A percentile compares a stretch with the other conserved stretches of the same genome.
Evolutionary conservation across 2,888 invertebrate species (phyloP).

Genomic region (Allacma fusca): DNA sequence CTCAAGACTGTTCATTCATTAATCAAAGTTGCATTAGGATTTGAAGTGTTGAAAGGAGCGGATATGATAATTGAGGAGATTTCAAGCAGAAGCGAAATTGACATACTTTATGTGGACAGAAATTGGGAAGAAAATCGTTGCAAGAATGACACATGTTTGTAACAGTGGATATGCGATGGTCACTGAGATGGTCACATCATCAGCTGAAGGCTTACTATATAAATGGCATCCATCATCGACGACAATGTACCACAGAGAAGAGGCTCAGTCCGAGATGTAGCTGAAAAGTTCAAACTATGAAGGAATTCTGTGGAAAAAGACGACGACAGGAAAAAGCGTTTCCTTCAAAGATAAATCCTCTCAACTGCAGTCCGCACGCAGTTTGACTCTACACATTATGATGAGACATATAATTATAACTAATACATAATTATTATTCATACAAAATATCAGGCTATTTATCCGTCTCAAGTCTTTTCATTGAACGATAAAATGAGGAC

Average conservation of each 20-base stretch:
- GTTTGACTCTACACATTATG: not conserved
- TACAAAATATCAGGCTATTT: slow-evolving; percentile 1
- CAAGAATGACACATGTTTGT: slow-evolving; percentile 23
- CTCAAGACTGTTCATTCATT: too few relatives aligned
- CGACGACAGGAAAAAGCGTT: slow-evolving; percentile 44
- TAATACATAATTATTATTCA: not conserved
- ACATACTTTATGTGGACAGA: slow-evolving; percentile 1
- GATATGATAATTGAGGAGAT: slow-evolving; percentile 16
- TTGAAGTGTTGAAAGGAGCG: not conserved
- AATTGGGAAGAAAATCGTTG: slow-evolving; percentile 13
- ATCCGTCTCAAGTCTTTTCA: not conserved
- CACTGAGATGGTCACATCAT: slow-evolving; percentile 9
- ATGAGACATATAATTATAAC: not conserved
- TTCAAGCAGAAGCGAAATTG: not conserved
- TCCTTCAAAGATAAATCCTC: slow-evolving; percentile 38
- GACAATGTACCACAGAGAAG: too few relatives aligned
- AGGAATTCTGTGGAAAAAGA: slow-evolving; percentile 34
- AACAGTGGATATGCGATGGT: slow-evolving; percentile 4
- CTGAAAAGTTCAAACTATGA: slow-evolving; percentile 18
- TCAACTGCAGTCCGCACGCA: not conserved
- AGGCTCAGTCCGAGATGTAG: not conserved
- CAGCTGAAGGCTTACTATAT: not conserved
- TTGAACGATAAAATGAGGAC: slow-evolving; percentile 35
- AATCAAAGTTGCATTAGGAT: not conserved
- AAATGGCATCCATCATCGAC: not conserved